phyloP scores from a whole-genome alignment of 35 echinoderm and acorn worm species.

The Apostichopus parvimensis region DNA sequence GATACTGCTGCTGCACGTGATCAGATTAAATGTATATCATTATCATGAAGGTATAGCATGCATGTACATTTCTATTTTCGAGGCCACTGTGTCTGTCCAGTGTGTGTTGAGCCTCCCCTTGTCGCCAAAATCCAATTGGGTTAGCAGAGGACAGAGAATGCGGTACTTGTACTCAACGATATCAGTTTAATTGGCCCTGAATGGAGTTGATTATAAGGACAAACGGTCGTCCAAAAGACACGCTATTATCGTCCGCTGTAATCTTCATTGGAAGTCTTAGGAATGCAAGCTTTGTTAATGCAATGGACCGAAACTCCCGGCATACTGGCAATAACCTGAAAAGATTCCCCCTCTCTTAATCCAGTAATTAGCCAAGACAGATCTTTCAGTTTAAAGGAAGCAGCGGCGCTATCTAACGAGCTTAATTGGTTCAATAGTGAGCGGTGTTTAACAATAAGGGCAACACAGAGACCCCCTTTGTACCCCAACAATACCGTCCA shows the following conservation, averaged over 20 bases:
- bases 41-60: no score
- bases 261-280: slow-evolving; percentile 15
- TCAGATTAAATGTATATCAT: no score
- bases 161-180: not conserved
- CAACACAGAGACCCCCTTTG: not conserved
- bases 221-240: not conserved
- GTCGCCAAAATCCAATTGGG: slow-evolving; percentile 43
- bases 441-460: not conserved
- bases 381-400: not conserved
- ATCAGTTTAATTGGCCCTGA: slow-evolving; percentile 50
- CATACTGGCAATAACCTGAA: not conserved
- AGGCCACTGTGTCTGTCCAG: not conserved
- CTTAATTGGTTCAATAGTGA: slow-evolving; percentile 26
- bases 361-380: slow-evolving; percentile 24
- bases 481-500: not conserved
- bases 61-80: not conserved
- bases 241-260: not conserved
- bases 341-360: not conserved
- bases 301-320: slow-evolving; percentile 18
- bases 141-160: slow-evolving; percentile 5
- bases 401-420: slow-evolving; percentile 34
- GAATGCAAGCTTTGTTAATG: not conserved
- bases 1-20: no score
- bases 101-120: not conserved
- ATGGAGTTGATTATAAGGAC: slow-evolving; percentile 10